Percentiles rank a stretch among this genome's conserved stretches.
phyloP scores from a whole-genome alignment of 2,113 vertebrate genomes.

The Panurus biarmicus region DNA sequence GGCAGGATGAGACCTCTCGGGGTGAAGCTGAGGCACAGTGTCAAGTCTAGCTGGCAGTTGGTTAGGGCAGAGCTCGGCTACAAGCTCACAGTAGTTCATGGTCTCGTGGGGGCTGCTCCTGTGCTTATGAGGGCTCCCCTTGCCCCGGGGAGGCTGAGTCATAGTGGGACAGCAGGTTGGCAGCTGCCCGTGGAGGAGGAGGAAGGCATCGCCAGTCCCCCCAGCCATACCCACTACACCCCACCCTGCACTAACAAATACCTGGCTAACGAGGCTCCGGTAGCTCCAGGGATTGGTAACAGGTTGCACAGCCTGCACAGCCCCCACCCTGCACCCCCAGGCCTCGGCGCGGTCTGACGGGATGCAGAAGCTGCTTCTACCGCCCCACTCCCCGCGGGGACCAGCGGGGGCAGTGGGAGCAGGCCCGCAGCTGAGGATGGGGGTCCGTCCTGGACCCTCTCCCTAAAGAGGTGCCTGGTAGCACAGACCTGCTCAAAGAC shows the following conservation, averaged over 20 bases:
- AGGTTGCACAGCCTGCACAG: slow-evolving; percentile 15
- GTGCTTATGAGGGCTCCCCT: background rate
- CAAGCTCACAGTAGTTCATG: background rate
- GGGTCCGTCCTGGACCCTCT: background rate
- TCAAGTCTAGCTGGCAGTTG: background rate
- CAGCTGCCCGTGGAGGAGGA: background rate
- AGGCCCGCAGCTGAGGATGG: too few species aligned
- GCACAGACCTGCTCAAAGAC: background rate
- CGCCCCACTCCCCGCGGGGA: fast-evolving
- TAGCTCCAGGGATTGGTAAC: slow-evolving; percentile 25
- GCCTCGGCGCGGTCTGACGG: fast-evolving
- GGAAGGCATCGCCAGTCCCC: background rate
- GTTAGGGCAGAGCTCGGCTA: background rate
- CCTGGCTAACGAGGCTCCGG: background rate
- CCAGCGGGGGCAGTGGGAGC: too few species aligned
- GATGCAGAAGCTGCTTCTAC: background rate
- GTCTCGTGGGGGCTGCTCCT: background rate
- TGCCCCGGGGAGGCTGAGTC: fast-evolving
- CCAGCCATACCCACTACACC: background rate
- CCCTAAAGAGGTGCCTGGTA: background rate
- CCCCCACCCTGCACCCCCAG: background rate
- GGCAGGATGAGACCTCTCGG: background rate
- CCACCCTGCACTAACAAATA: background rate
- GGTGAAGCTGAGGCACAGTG: background rate
- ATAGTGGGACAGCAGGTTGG: background rate